A percentile compares a stretch with the other conserved stretches of the same genome.
Evolutionary conservation across 2,888 invertebrate genomes (phyloP).

Genomic region (Encarsia formosa): DNA sequence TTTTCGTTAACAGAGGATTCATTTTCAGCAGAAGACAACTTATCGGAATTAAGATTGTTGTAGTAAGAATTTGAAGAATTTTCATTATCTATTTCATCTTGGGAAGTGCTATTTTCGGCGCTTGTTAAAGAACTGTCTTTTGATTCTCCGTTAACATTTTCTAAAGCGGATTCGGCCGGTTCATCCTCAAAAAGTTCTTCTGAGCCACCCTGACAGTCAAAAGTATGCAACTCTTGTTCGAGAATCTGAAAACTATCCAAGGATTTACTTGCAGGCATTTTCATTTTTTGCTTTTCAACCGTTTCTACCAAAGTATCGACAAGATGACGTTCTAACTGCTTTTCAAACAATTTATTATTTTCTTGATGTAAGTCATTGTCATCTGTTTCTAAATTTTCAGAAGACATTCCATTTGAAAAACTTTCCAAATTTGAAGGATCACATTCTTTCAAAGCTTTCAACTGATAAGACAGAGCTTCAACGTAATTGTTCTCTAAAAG

Average conservation of each 20-base stretch:
- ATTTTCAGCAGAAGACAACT: too few species aligned
- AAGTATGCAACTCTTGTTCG: conserved; percentile 48
- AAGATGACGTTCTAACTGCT: conserved; percentile 45
- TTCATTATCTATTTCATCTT: conserved; percentile 13
- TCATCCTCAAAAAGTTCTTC: conserved; percentile 47
- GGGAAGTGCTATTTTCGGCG: conserved; percentile 11
- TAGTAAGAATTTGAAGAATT: conserved; percentile 5
- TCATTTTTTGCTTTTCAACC: conserved; percentile 40
- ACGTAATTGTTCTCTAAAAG: conserved; percentile 50
- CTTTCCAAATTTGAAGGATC: conserved; percentile 12
- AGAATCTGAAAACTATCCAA: conserved; percentile 44
- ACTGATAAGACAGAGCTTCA: conserved; percentile 49
- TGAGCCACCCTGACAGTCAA: conserved; percentile 51
- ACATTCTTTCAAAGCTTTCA: conserved; percentile 44
- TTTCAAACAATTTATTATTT: conserved; percentile 37
- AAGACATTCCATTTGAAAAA: neutral
- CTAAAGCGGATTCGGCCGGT: too few species aligned
- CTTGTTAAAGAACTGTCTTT: conserved; percentile 18
- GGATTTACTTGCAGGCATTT: conserved; percentile 46
- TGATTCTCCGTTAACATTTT: conserved; percentile 24
- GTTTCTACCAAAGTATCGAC: conserved; percentile 45
- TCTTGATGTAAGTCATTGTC: neutral
- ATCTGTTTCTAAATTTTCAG: neutral
- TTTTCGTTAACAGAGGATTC: neutral
- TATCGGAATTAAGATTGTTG: conserved; percentile 3